Conservation (phyloP, 1,140 invertebrate genomes). For the Drosophila athabasca region DNA sequence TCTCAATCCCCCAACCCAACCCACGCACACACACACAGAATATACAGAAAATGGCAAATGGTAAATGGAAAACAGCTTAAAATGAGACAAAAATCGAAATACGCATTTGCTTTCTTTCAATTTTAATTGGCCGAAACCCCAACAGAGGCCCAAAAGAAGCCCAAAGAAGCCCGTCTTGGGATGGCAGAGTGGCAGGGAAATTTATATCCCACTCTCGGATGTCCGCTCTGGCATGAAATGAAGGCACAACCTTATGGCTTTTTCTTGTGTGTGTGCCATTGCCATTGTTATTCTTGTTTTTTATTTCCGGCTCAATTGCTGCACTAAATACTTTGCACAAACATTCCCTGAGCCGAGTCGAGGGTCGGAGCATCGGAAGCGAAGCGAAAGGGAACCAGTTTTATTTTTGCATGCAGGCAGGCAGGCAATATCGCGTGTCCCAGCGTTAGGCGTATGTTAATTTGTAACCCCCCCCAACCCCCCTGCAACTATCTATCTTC, state of each 20-base stretch:
- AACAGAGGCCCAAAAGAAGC: background rate
- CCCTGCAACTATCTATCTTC: slow-evolving; percentile 13
- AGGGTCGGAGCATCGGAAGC: slow-evolving; percentile 25
- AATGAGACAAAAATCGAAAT: slow-evolving; percentile 57
- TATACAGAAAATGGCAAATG: no score
- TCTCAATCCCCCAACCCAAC: slow-evolving; percentile 46
- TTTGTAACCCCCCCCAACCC: slow-evolving; percentile 14
- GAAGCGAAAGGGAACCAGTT: slow-evolving; percentile 56
- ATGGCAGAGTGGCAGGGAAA: slow-evolving; percentile 17
- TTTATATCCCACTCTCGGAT: slow-evolving; percentile 47
- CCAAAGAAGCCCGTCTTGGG: background rate
- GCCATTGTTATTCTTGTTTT: slow-evolving; percentile 39
- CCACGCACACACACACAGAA: slow-evolving; percentile 1
- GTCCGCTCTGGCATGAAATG: slow-evolving; percentile 64
- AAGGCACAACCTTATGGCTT: slow-evolving; percentile 48
- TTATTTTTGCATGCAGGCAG: background rate
- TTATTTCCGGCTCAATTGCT: slow-evolving; percentile 75
- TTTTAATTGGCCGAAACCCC: slow-evolving; percentile 68
- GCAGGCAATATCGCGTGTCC: slow-evolving; percentile 31
- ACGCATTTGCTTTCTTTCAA: slow-evolving; percentile 61
- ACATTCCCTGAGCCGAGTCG: slow-evolving; percentile 17
- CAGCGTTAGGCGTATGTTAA: slow-evolving; percentile 64
- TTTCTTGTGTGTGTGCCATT: slow-evolving; percentile 14
- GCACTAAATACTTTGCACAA: slow-evolving; percentile 72
- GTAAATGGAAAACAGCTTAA: slow-evolving; percentile 17